Evolutionary conservation across 2,113 vertebrate genomes (phyloP).

Genomic region (Silurus asotus): DNA sequence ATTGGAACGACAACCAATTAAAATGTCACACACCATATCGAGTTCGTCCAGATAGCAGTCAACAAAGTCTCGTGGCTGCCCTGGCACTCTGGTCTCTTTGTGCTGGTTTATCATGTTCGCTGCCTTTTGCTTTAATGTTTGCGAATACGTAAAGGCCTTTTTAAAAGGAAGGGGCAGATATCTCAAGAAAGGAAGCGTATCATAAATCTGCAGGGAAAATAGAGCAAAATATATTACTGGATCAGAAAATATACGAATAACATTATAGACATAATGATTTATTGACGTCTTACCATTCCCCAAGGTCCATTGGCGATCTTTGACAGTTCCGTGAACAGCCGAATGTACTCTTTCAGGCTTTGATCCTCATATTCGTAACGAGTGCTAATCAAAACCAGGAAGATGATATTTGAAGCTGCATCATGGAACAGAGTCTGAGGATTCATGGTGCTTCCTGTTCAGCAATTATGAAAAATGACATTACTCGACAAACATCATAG

Average conservation of each 20-base stretch:
- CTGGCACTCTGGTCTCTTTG: slow-evolving; percentile 47
- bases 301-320: slow-evolving; percentile 62
- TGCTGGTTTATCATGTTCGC: slow-evolving; percentile 46
- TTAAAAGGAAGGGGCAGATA: slow-evolving; percentile 57
- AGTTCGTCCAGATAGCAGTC: slow-evolving; percentile 64
- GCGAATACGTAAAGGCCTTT: slow-evolving; percentile 3
- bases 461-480: background rate
- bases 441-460: slow-evolving; percentile 45
- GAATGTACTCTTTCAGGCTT: slow-evolving; percentile 53
- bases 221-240: background rate
- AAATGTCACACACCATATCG: slow-evolving; percentile 45
- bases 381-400: slow-evolving; percentile 65
- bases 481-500: background rate
- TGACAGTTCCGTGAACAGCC: slow-evolving; percentile 37
- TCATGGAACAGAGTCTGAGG: slow-evolving; percentile 63
- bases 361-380: slow-evolving; percentile 69
- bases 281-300: slow-evolving; percentile 57
- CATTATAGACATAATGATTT: background rate
- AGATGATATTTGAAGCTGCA: slow-evolving; percentile 70
- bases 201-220: slow-evolving; percentile 13
- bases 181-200: background rate
- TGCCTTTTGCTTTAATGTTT: slow-evolving; percentile 6
- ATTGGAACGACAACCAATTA: background rate
- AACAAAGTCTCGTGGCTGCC: slow-evolving; percentile 55
- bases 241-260: background rate